Evolutionary conservation across 1,140 invertebrate species (phyloP), one percentile per base, ranked within the genome.

Genomic region (Anadara kagoshimensis): DNA sequence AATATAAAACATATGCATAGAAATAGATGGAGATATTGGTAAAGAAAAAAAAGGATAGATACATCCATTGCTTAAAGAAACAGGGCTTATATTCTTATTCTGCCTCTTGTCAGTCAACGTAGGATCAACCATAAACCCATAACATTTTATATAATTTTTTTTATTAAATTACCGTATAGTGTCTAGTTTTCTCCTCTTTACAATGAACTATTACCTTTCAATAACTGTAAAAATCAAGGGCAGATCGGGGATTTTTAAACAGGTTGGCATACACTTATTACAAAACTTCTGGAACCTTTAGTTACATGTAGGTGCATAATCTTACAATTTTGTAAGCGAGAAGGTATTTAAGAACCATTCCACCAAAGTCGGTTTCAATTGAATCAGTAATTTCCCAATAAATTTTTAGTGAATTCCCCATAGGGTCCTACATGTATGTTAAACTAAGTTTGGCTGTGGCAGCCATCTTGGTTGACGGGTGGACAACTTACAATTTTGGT

Each of bases 131-230:
- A 49, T 11, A 49, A 49, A n/a, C n/a, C n/a, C n/a, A n/a, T n/a
- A 49, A 14, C 3, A 14, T 4, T 49, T 18, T 18, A 14, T 18
- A 2, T n/a, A n/a, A 2, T 49, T 49, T 49, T 49, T 49, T 49
- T 49, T n/a, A n/a, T 49, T 49, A 4, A 49, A 18, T 49, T 49
- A 2, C 47, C 47, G 3, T n/a, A 49, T 49, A 49, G 47, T 49
- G 47, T 49, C 47, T n/a, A 49, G 14, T 49, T 49, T n/a, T 49
- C 47, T 49, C 47, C 47, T 49, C 47, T 49, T 49, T 49, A 49
- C 3, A 49, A 49, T 49, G 47, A 49, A 49, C 2, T 2, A 49
- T 49, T 49, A 49, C 47, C 47, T 49, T 49, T 49, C 47, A 49
- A 49, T 49, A 49, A 49, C 2, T 4, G 10, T 4, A 49, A 49